These are phyloP conservation scores for Atlantisia rogersi DNA, from an alignment of 2,113 vertebrate genomes.

Conservation along the genomic window DNA sequence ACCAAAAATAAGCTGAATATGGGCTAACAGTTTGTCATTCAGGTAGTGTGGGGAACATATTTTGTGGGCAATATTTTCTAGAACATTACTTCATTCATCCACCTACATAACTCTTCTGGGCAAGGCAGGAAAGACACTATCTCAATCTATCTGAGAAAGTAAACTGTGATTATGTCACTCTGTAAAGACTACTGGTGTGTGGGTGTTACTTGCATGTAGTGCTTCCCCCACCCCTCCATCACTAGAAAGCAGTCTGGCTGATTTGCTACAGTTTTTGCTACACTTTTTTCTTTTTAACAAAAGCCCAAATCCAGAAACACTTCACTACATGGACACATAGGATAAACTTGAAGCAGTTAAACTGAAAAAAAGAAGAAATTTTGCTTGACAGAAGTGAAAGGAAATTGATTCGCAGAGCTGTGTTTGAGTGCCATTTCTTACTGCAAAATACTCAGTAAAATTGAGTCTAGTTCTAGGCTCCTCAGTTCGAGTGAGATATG, in stretches of 20 bases:
- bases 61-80: neutral
- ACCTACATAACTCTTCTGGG: neutral
- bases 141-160: neutral
- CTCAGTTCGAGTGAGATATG: neutral
- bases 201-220: neutral
- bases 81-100: constrained; percentile 25
- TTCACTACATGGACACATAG: neutral
- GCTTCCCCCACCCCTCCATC: neutral
- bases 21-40: neutral
- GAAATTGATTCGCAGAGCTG: neutral
- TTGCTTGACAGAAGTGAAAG: neutral
- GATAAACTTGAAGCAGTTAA: neutral
- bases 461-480: neutral
- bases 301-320: neutral
- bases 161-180: constrained; percentile 9
- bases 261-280: neutral
- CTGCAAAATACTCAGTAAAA: neutral
- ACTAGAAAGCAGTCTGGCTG: neutral
- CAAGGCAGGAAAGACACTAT: neutral
- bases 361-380: neutral
- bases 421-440: neutral
- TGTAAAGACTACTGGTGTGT: constrained; percentile 20
- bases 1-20: neutral
- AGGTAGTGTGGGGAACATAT: neutral
- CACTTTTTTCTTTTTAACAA: neutral